A percentile compares a stretch with the other conserved stretches of the same genome.
Conservation (phyloP, 1,140 invertebrate genomes). For the Saxidomus purpurata region DNA sequence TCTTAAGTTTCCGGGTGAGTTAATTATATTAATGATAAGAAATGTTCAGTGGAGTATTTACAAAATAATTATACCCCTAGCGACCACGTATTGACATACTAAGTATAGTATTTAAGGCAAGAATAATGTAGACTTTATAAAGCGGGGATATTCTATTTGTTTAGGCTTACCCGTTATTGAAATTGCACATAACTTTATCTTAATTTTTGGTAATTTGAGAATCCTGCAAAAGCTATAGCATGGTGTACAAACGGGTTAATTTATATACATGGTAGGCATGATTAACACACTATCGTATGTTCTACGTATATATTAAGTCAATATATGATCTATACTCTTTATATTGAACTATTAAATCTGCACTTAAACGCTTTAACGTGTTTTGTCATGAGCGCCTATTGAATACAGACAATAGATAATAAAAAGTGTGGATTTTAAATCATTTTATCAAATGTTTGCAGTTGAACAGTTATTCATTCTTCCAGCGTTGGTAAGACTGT, state of each 20-base stretch:
- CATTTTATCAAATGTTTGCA: slow-evolving; percentile 1
- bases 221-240: not conserved
- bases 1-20: not conserved
- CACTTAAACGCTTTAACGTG: not conserved
- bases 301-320: not conserved
- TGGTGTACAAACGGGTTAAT: not conserved
- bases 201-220: slow-evolving; percentile 15
- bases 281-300: not conserved
- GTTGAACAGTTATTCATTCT: not conserved
- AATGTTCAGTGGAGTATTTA: slow-evolving; percentile 13
- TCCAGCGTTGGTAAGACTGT: not conserved
- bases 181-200: not conserved
- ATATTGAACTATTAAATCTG: too few relatives aligned
- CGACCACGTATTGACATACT: slow-evolving; percentile 14
- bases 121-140: not conserved
- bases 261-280: not conserved
- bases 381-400: not conserved
- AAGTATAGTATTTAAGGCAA: not conserved
- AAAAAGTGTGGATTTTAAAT: slow-evolving; percentile 37
- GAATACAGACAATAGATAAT: not conserved
- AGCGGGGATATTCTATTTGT: not conserved
- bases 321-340: not conserved
- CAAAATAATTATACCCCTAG: slow-evolving; percentile 42
- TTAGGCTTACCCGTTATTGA: not conserved
- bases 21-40: slow-evolving; percentile 26